Evolutionary conservation across 2,113 vertebrate species (phyloP).

Genomic region (Cervus canadensis): DNA sequence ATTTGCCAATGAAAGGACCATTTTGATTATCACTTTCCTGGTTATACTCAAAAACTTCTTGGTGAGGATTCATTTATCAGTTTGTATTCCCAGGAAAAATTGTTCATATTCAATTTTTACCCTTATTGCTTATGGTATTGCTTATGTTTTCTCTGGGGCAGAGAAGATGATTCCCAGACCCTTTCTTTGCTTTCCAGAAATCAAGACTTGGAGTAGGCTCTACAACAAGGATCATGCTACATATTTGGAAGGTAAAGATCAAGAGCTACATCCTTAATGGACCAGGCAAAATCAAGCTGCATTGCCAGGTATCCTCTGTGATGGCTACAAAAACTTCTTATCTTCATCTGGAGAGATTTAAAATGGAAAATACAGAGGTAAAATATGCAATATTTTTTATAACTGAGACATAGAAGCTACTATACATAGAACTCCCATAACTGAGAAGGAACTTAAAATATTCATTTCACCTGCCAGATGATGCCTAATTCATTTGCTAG

Average conservation of each 20-base stretch:
- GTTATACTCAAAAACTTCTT: not conserved
- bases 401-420: not conserved
- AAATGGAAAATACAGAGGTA: not conserved
- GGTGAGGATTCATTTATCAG: not conserved
- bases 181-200: not conserved
- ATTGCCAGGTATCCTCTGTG: not conserved
- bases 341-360: not conserved
- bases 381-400: not conserved
- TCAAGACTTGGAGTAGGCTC: not conserved
- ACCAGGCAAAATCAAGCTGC: not conserved
- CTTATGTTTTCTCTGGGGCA: not conserved
- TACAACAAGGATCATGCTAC: not conserved
- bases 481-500: slow-evolving; percentile 10
- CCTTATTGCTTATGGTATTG: not conserved
- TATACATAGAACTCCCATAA: not conserved
- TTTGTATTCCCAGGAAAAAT: not conserved
- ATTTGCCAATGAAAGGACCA: not conserved
- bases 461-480: not conserved
- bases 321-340: not conserved
- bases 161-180: not conserved
- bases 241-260: not conserved
- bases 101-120: not conserved
- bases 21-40: not conserved
- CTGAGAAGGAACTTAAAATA: not conserved
- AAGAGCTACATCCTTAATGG: not conserved